Base-by-base conservation (phyloP, 1,140 invertebrate genomes). In the Adoxophyes honmai region DNA sequence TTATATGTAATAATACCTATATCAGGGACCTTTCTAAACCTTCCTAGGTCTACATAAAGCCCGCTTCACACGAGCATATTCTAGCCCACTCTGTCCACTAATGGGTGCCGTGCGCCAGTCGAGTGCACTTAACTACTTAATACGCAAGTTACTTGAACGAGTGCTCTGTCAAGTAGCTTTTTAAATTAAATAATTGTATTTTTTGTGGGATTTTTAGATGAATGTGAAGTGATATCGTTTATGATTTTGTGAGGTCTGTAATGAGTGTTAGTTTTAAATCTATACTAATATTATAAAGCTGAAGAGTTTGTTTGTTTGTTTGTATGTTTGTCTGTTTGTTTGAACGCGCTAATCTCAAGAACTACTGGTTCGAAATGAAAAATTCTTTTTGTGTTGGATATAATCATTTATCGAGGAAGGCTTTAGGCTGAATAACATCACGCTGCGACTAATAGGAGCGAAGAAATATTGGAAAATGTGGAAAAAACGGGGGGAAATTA, bases 71-170 rank as follows among this genome's bases (percentile, higher is more conserved):
- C 10, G 9, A 44, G 39, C 39, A 48, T 48, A 48, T 48, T 48
- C 42, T 16, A 21, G 8, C 11, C 11, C 16, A 28, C 21, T n/a
- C n/a, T 15, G 1, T 10, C 18, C 21, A 13, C 10, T 48, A 48
- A 48, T 48, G 42, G 42, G 18, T n/a, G 42, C 4, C 42, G 16
- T 18, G 42, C 5, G 42, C 42, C 18, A 21, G 16, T 44, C 18
- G 42, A 16, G 42, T 21, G 16, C 21, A 48, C 42, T 48, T 48
- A 48, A 48, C 42, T 48, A 48, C 42, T 48, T 48, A 48, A 48
- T 18, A 48, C 11, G 39, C 39, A n/a, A n/a, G n/a, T 16, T 11
- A 14, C 42, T 48, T 13, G 18, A 21, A 18, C 16, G 9, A 15
- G 15, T 28, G 2, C 21, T 48, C n/a, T 16, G 28, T 48, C 42